Conservation (phyloP, 2,113 vertebrate genomes). For the Chloropsis hardwickii region DNA sequence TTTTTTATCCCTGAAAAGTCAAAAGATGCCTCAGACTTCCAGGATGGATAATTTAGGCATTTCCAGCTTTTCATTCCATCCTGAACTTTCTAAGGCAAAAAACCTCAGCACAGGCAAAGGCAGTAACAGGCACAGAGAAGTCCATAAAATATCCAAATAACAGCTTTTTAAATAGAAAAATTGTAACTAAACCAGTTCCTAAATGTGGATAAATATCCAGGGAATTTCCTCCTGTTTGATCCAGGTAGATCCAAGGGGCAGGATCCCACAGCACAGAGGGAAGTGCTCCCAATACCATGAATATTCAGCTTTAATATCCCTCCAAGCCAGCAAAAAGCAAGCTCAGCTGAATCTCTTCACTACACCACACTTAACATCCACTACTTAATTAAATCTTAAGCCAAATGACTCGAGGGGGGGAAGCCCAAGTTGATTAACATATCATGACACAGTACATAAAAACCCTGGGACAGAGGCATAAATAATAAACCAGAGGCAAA, state of each 20-base stretch:
- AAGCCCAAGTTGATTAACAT: background rate
- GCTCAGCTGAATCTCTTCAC: background rate
- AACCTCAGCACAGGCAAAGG: background rate
- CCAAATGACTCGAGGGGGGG: background rate
- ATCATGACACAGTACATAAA: background rate
- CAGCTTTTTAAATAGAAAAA: background rate
- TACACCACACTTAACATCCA: background rate
- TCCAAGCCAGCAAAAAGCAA: background rate
- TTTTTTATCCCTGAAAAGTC: background rate
- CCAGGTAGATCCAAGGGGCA: background rate
- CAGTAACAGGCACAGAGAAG: background rate
- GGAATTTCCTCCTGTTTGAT: background rate
- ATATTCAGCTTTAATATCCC: background rate
- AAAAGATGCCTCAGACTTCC: background rate
- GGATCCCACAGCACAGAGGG: background rate
- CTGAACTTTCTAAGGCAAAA: background rate
- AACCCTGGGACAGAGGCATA: background rate
- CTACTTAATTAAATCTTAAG: background rate
- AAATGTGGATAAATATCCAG: background rate
- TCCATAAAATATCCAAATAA: background rate
- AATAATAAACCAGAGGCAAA: background rate
- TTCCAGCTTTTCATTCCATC: background rate
- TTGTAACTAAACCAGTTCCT: background rate
- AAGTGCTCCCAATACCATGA: accelerated
- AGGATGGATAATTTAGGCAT: background rate